Percentiles rank a stretch among this genome's conserved stretches.
Evolutionary conservation across 2,797 vertebrate species (phyloP).

Genomic region (Notamacropus eugenii): DNA sequence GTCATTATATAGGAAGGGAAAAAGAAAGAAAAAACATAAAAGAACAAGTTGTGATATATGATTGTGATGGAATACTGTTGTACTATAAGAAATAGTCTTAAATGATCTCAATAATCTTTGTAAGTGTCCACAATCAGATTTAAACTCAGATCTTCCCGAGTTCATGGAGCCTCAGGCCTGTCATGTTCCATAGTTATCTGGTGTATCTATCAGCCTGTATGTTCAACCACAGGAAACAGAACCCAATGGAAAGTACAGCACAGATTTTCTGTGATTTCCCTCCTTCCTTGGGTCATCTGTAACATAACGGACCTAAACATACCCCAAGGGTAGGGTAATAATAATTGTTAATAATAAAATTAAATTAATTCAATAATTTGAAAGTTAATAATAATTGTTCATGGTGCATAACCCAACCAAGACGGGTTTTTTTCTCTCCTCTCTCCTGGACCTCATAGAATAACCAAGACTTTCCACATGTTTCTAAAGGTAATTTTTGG

Average conservation of each 20-base stretch:
- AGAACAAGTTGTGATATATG: neutral
- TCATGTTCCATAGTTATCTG: neutral
- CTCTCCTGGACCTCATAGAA: neutral
- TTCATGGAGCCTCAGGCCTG: neutral
- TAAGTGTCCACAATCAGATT: neutral
- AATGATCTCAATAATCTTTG: too few relatives aligned
- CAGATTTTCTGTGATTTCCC: neutral
- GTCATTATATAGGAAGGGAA: neutral
- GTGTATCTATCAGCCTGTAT: neutral
- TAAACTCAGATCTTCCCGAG: neutral
- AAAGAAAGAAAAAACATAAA: neutral
- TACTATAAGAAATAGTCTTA: neutral
- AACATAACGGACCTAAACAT: neutral
- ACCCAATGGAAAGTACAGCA: neutral
- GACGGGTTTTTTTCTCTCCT: neutral
- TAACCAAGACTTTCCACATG: neutral
- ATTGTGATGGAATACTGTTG: neutral
- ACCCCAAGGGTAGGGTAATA: neutral
- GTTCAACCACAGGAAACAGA: neutral
- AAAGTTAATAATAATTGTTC: neutral
- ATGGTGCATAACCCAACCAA: neutral
- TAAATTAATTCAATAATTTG: too few relatives aligned
- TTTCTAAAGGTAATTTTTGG: neutral
- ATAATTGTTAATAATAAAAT: too few relatives aligned
- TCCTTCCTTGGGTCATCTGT: neutral